Evolutionary conservation across 2,113 vertebrate species (phyloP), one percentile per base, ranked within the genome.

Genomic region (Chloroceryle aenea): DNA sequence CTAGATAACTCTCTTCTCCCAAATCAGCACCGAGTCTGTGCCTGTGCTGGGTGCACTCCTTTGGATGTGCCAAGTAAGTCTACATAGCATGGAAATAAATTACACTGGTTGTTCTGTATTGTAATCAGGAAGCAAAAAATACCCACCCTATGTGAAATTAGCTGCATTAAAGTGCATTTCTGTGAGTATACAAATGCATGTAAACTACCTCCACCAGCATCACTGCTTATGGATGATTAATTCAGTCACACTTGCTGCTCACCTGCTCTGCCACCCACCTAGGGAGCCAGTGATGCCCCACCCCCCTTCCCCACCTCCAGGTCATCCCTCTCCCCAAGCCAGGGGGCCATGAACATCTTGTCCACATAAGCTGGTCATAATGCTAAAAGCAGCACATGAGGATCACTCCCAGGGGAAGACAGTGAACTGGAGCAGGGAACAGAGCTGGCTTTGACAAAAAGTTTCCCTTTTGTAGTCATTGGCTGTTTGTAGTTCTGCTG

Each of bases 1-100:
- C 63, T 64, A 78, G 55, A 36, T 90, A 85, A 69, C n/a, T 86
- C 62, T 83, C 38, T 86, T 94, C 91, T 78, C 71, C 40, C 50
- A 36, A 10, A 36, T 52, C 82, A 69, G 36, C 6, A 1, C 42
- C 22, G 53, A 62, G 50, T 20, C n/a, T 66, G 34, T 74, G 21
- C 56, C 56, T 68, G 71, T 87, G 82, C 59, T 17, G 2, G 68
- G 45, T 58, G 30, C 75, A 12, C 2, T 92, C 67, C 59, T 87
- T 90, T 47, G 77, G 76, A 61, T 3, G 3, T 38, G 67, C 38
- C 43, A 82, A 64, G 30, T 66, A 67, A 63, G 25, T 4, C 1
- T 21, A 12, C 0, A 0, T 26, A 63, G 29, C 53, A 11, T 5
- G 17, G 42, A 71, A 32, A 30, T 68, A 62, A 62, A 61, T 16